Evolutionary conservation across 1,140 invertebrate genomes (phyloP), one percentile per base, ranked within the genome.

Genomic region (Dermatophagoides farinae): DNA sequence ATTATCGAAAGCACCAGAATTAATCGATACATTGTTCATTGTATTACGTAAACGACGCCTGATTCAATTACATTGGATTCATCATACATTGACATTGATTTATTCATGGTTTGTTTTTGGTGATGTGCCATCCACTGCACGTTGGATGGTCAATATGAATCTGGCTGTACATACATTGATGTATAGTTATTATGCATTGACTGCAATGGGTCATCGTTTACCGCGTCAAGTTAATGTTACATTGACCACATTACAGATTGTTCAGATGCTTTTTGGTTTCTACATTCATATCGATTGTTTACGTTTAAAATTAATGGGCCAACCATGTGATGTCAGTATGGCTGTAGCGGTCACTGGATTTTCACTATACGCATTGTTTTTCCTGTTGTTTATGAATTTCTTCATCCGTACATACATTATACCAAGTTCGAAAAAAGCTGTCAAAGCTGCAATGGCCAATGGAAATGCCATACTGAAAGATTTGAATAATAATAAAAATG

Each of bases 81-180:
- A 79, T 66, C 77, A 79, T 64, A 71, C 76, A 5, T 73, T 75
- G 18, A 77, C 77, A 14, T 69, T 79, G 12, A 68, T 78, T 55
- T 78, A 77, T 37, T 50, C 46, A 14, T 60, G 58, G 58, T 85
- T 89, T 66, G 71, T 71, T 11, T 64, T 64, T 43, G 40, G 14
- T 25, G 60, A 57, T 31, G 44, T 64, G 16, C 59, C 59, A 18
- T 51, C 39, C 5, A 63, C 50, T 16, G 47, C 50, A 6, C 78
- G 90, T 53, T 98, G 93, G 92, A 97, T 95, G 73, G 87, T 97
- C 69, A 87, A 91, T 18, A 95, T 98, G 86, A 98, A 98, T 74
- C 97, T 80, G 78, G 66, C 80, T 96, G 90, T 98, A 22, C 95
- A 31, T 68, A 71, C 16, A 5, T 62, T 68, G 47, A 74, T 74